phyloP scores from a whole-genome alignment of 2,797 vertebrate genomes.

The Anolis apletophallus region DNA sequence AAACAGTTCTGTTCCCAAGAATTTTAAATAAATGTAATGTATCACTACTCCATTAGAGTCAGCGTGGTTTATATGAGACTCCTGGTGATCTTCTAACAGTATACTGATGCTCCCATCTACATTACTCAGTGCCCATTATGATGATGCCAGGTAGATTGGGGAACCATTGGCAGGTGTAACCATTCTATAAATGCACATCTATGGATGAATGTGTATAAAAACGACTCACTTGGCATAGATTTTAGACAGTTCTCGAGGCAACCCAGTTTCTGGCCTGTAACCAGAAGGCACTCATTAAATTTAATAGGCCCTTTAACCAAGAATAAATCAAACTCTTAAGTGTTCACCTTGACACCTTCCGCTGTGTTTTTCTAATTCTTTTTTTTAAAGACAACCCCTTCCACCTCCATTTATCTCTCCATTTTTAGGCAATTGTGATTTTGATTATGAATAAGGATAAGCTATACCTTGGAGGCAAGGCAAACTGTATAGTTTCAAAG shows the following conservation, averaged over 20 bases:
- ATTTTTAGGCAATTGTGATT: background rate
- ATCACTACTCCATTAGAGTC: background rate
- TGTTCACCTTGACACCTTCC: background rate
- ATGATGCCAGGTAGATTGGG: background rate
- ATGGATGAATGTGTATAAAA: background rate
- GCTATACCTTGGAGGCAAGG: background rate
- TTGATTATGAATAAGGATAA: background rate
- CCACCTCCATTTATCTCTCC: background rate
- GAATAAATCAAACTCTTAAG: background rate
- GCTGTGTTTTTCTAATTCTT: background rate
- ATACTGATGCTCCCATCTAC: background rate
- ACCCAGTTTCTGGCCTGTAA: background rate
- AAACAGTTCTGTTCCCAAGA: no score
- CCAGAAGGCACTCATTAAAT: background rate
- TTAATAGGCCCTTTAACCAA: constrained; percentile 21
- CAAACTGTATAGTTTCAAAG: background rate
- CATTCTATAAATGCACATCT: background rate
- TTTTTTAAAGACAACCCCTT: no score
- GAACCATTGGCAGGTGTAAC: background rate
- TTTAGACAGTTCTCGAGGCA: background rate
- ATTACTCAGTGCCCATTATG: background rate
- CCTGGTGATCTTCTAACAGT: no score
- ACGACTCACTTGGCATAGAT: background rate
- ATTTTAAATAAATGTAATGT: no score
- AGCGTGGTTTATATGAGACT: background rate